Conservation (phyloP, 2,113 vertebrate species). For the Limanda limanda region DNA sequence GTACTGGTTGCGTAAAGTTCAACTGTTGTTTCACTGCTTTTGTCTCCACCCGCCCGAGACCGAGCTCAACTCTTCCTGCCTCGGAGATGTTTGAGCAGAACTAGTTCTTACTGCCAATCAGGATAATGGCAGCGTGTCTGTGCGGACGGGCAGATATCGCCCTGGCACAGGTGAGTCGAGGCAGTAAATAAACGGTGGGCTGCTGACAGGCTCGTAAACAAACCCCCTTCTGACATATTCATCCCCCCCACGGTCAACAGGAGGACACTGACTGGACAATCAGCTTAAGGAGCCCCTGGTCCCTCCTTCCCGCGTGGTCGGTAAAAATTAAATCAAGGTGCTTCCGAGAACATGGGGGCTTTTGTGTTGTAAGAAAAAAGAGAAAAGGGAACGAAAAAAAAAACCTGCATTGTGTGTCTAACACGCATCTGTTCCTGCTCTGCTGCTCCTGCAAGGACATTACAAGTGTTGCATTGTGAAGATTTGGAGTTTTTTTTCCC, state of each 20-base stretch:
- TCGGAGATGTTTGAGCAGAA: not conserved
- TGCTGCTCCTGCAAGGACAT: conserved; percentile 47
- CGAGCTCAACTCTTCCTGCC: not conserved
- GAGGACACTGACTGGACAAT: conserved; percentile 79
- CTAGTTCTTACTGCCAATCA: conserved; percentile 68
- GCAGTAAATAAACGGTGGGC: conserved; percentile 78
- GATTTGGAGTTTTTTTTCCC: not conserved
- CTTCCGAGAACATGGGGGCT: conserved; percentile 90
- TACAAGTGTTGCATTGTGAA: conserved; percentile 64
- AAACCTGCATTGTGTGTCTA: conserved; percentile 56
- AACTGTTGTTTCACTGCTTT: not conserved
- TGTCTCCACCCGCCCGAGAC: conserved; percentile 9
- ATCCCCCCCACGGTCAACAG: conserved; percentile 47
- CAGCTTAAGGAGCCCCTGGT: conserved; percentile 71
- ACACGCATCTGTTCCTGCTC: conserved; percentile 63
- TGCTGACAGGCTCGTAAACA: conserved; percentile 82
- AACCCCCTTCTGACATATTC: conserved; percentile 53
- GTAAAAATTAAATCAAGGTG: conserved; percentile 89
- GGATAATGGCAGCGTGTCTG: conserved; percentile 66
- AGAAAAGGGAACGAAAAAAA: conserved; percentile 3
- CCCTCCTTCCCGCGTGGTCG: conserved; percentile 81
- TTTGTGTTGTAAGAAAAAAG: conserved; percentile 27
- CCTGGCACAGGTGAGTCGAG: conserved; percentile 80
- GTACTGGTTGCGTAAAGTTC: not conserved
- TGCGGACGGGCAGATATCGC: conserved; percentile 64